phyloP scores from a whole-genome alignment of 2,797 vertebrate genomes.

The Pteronotus mesoamericanus region DNA sequence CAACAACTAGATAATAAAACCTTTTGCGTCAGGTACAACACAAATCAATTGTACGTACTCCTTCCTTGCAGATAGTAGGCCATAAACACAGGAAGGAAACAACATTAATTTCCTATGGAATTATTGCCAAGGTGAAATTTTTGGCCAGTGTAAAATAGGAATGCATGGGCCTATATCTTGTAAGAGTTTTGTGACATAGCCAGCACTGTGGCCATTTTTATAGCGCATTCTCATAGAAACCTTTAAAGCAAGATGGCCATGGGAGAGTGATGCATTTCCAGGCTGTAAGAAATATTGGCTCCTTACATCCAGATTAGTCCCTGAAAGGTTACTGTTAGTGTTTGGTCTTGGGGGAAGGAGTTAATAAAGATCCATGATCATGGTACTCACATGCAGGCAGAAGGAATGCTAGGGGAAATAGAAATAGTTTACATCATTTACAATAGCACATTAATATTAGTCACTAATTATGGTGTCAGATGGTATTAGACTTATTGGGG shows the following conservation, averaged over 20 bases:
- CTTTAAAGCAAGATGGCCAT: conserved; percentile 11
- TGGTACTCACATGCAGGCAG: neutral
- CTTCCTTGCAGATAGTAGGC: neutral
- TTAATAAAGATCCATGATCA: neutral
- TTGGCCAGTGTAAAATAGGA: neutral
- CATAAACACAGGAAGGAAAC: neutral
- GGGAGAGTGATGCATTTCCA: neutral
- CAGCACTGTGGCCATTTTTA: neutral
- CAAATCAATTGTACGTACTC: neutral
- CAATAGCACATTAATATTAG: neutral
- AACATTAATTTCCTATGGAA: conserved; percentile 15
- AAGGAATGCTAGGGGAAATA: neutral
- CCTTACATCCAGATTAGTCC: neutral
- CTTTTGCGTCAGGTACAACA: neutral
- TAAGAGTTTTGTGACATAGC: neutral
- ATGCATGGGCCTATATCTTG: neutral
- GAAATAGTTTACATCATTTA: neutral
- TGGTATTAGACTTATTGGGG: neutral
- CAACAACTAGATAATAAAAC: neutral
- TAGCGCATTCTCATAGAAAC: neutral
- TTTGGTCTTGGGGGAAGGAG: neutral
- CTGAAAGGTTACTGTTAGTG: conserved; percentile 6
- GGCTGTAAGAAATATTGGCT: neutral
- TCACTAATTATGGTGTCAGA: neutral
- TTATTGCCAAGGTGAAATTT: neutral